These are phyloP conservation scores for Orthonychiurus folsomi DNA, from an alignment of 2,888 invertebrate genomes.

Conservation along the genomic window DNA sequence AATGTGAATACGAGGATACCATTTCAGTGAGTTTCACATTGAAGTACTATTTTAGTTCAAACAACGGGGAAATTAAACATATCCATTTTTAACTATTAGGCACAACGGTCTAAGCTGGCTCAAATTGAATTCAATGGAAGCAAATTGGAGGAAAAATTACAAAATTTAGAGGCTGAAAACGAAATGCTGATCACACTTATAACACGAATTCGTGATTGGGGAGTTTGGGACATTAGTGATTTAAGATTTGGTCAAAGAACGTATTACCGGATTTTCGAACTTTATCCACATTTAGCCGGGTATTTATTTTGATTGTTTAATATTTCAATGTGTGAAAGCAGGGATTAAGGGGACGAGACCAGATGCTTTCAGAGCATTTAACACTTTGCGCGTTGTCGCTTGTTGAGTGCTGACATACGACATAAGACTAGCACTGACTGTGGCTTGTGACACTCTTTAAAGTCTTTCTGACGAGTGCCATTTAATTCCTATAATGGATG, in stretches of 20 bases:
- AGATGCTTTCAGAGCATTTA: no score
- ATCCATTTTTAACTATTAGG: background rate
- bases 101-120: background rate
- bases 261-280: slow-evolving; percentile 36
- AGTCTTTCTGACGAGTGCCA: no score
- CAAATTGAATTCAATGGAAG: no score
- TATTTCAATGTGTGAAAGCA: no score
- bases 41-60: slow-evolving; percentile 58
- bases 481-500: no score
- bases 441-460: no score
- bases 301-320: slow-evolving; percentile 14
- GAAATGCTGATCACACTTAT: slow-evolving; percentile 33
- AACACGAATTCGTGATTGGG: slow-evolving; percentile 36
- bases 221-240: slow-evolving; percentile 38
- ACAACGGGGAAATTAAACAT: slow-evolving; percentile 57
- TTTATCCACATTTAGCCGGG: slow-evolving; percentile 37
- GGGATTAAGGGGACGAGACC: no score
- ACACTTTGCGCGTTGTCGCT: no score
- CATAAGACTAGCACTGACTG: no score
- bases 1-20: slow-evolving; percentile 22
- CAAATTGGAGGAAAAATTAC: slow-evolving; percentile 32
- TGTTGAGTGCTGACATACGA: no score
- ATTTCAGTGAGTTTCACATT: no score
- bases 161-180: slow-evolving; percentile 35
- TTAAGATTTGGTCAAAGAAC: slow-evolving; percentile 30